Evolutionary conservation across 2,888 invertebrate genomes (phyloP), one percentile per base, ranked within the genome.

Genomic region (Melipona bicolor): DNA sequence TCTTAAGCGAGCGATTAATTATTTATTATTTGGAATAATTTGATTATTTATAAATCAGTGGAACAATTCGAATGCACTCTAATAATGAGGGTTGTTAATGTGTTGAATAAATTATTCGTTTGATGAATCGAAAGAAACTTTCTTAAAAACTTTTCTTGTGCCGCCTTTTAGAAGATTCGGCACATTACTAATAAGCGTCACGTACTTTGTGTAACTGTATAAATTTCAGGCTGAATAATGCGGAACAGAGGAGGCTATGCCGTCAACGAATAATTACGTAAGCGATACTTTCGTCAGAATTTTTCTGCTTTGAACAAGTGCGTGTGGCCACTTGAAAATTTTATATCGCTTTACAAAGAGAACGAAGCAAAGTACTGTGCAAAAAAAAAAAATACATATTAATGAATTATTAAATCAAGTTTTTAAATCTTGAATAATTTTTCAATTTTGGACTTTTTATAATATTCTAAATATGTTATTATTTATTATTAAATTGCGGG

Each of bases 191-290:
- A 81, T 73, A 84, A 81, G 65, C 65, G 56, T 84, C 85, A 84
- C 85, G 85, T 80, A 80, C 74, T 64, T 64, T 71, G 72, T 81
- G 85, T 85, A 73, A 84, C 84, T 62, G 77, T 78, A 81, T 81
- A 81, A 71, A 77, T 85, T 85, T 78, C 75, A 27, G 59, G 50
- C 15, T 62, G 71, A 69, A 78, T 81, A 84, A 84, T 81, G 76
- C 85, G 85, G 85, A 85, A 85, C 79, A 85, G 54, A 73, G 56
- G 71, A 69, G 52, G 36, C 54, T 52, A 56, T 59, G 61, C 64
- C 61, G 69, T 21, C 64, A 64, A 56, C 79, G 62, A 68, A 54
- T 43, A 59, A 67, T 84, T 78, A 70, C 68, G 75, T 69, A 81
- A 81, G 52, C 36, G 9, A 52, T 17, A 61, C 74, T 81, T 81